Conservation (phyloP, 2,797 vertebrate species). For the Molossus molossus region DNA sequence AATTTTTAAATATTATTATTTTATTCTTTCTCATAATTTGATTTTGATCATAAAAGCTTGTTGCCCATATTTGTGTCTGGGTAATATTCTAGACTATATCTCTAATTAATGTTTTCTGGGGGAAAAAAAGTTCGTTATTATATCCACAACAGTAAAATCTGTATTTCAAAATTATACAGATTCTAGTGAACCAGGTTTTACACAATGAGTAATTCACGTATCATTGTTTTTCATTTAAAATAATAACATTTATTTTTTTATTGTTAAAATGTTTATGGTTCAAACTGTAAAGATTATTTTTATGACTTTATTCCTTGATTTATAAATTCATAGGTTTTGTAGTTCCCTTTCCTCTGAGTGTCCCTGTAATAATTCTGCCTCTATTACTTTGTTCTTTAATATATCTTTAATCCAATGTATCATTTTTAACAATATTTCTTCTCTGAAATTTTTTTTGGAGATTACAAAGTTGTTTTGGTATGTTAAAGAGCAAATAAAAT, state of each 20-base stretch:
- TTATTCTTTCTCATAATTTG: neutral
- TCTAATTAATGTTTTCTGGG: neutral
- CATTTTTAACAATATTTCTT: constrained; percentile 67
- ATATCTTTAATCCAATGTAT: constrained; percentile 70
- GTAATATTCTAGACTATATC: neutral
- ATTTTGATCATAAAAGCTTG: neutral
- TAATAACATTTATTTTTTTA: constrained; percentile 7
- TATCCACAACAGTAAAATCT: neutral
- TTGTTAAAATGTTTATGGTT: neutral
- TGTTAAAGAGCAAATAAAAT: constrained; percentile 59
- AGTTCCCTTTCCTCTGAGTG: constrained; percentile 45
- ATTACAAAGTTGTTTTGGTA: constrained; percentile 58
- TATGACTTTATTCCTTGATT: constrained; percentile 47
- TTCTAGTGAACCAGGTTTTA: neutral
- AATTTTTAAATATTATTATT: neutral
- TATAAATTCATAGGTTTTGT: constrained; percentile 76
- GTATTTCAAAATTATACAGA: neutral
- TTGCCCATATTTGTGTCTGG: neutral
- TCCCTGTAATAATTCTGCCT: constrained; percentile 68
- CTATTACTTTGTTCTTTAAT: constrained; percentile 48
- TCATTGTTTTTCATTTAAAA: neutral
- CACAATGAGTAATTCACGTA: neutral
- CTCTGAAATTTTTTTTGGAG: constrained; percentile 55
- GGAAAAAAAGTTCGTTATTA: neutral
- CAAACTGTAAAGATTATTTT: constrained; percentile 53